These are phyloP conservation scores for Rhodophaea formosa DNA, from an alignment of 2,888 invertebrate species.

Conservation along the genomic window DNA sequence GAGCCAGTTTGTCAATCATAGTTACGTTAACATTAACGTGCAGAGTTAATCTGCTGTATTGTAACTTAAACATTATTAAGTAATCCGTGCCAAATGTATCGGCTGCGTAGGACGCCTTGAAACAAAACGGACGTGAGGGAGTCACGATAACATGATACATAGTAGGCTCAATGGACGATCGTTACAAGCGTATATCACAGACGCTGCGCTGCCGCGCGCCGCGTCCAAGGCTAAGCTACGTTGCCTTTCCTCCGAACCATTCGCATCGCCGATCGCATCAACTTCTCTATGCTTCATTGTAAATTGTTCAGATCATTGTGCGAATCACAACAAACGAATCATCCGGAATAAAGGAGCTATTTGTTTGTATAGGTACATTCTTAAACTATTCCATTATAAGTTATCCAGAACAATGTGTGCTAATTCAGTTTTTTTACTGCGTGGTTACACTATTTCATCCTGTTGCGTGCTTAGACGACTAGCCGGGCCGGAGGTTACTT, in stretches of 20 bases:
- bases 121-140: slow-evolving; percentile 27
- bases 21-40: slow-evolving; percentile 9
- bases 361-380: slow-evolving; percentile 43
- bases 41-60: slow-evolving; percentile 1
- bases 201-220: slow-evolving; percentile 54
- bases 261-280: slow-evolving; percentile 5
- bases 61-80: slow-evolving; percentile 11
- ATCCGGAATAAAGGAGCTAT: slow-evolving; percentile 34
- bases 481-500: not conserved
- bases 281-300: not conserved
- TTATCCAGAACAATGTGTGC: slow-evolving; percentile 78
- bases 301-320: not conserved
- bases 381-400: slow-evolving; percentile 72
- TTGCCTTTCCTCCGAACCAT: slow-evolving; percentile 36
- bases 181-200: slow-evolving; percentile 78
- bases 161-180: slow-evolving; percentile 71
- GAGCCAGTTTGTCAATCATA: slow-evolving; percentile 16
- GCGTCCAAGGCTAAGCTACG: slow-evolving; percentile 62
- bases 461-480: slow-evolving; percentile 25
- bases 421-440: slow-evolving; percentile 34
- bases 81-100: slow-evolving; percentile 9
- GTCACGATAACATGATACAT: slow-evolving; percentile 42
- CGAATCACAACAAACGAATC: slow-evolving; percentile 25
- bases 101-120: slow-evolving; percentile 21
- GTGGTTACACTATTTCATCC: slow-evolving; percentile 18